Conservation (phyloP, 2,888 invertebrate species). For the Fragum whitleyi region DNA sequence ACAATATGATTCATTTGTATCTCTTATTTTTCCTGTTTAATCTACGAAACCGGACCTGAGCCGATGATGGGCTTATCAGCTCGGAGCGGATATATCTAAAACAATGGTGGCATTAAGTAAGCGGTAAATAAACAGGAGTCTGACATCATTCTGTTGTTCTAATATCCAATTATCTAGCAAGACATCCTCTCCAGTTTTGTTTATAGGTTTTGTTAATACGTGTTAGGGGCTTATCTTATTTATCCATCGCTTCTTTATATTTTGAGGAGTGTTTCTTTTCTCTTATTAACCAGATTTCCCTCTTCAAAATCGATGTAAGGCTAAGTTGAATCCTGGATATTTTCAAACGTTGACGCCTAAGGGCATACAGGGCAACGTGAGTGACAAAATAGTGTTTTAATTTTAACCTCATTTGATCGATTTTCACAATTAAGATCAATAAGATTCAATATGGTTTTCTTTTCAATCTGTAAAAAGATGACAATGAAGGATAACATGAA, state of each 20-base stretch:
- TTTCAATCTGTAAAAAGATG: too few species aligned
- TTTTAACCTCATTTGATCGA: too few species aligned
- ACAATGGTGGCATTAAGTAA: conserved; percentile 30
- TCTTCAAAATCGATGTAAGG: too few species aligned
- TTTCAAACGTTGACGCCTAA: too few species aligned
- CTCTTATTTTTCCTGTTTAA: not conserved
- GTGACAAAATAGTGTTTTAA: too few species aligned
- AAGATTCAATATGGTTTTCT: too few species aligned
- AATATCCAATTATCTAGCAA: not conserved
- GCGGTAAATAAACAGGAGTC: conserved; percentile 21
- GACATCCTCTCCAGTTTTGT: not conserved
- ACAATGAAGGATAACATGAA: too few species aligned
- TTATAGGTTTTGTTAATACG: conserved; percentile 1
- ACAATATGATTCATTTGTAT: conserved; percentile 1
- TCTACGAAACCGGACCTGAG: conserved; percentile 16
- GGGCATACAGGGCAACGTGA: too few species aligned
- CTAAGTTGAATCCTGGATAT: too few species aligned
- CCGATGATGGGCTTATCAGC: conserved; percentile 28
- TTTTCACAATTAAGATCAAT: too few species aligned
- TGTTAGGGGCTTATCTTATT: not conserved
- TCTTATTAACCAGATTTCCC: too few species aligned
- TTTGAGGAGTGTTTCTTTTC: not conserved
- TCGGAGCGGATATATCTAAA: conserved; percentile 9
- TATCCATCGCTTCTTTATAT: not conserved
- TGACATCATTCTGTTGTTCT: conserved; percentile 17